Evolutionary conservation across 2,888 invertebrate genomes (phyloP), one percentile per base, ranked within the genome.

Genomic region (Scaeva pyrastri): DNA sequence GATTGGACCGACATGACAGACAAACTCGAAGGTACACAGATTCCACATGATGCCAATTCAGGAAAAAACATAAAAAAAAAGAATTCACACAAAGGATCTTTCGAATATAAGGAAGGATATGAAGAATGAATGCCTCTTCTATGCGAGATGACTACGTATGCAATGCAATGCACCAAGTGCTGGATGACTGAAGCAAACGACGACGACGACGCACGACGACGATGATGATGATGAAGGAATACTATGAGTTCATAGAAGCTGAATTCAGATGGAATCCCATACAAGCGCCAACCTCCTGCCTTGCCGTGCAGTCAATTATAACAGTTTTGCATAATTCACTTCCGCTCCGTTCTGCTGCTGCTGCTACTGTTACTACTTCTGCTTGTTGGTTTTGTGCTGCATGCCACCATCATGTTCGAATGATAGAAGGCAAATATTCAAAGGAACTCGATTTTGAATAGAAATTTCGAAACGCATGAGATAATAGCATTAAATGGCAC

Each of bases 291-390:
- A 5, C 31, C 31, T 8, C 31, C 1, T 31, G n/a, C 21, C 10
- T 73, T 41, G 62, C 74, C 74, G 64, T 84, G 60, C 41, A 81
- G 76, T 81, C 76, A 84, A 73, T 85, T 76, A 81, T 31, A 76
- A 21, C 68, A 62, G 72, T 80, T 80, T 85, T 85, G 80, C 75
- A 76, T 74, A 85, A 85, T 85, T 52, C 72, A 72, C 74, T 60
- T 76, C 72, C 80, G 68, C 62, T 72, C 60, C 52, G 23, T 64
- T 12, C 60, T 41, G 41, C 62, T n/a, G 23, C n/a, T n/a, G n/a
- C 43, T 12, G 43, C 14, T 5, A 5, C 31, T 31, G 5, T 8
- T 31, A 8, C 31, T 31, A 5, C 16, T 31, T n/a, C 31, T 36
- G 5, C 39, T 21, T 14, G 41, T 21, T 14, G 41, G 19, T 26